Evolutionary conservation across 2,888 invertebrate genomes (phyloP), one percentile per base, ranked within the genome.

Genomic region (Antheraea yamamai): DNA sequence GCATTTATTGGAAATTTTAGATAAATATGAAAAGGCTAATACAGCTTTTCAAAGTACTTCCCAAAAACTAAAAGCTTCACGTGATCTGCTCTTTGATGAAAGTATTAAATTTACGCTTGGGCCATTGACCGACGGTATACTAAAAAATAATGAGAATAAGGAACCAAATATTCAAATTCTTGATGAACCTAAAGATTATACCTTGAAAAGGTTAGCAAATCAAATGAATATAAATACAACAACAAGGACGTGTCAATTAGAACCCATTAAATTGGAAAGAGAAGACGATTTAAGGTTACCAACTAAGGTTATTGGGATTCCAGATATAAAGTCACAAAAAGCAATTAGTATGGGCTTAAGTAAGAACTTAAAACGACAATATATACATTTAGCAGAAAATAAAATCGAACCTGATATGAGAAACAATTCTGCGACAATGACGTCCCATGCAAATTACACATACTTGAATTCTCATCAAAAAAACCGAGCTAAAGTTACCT

Each of bases 11-110:
- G 78, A 79, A 75, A 79, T 90, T 72, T 83, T 92, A 75, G 80
- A 87, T 71, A 84, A 81, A 75, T 91, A 88, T 80, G 88, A 92
- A 82, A 87, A 81, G 76, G 90, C 88, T 23, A 91, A 91, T 77
- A 82, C 77, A 72, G 87, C 89, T 75, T 89, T 89, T 77, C 79
- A 86, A 76, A 88, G 85, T 78, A 77, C 85, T 23, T 82, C 85
- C n/a, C 76, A 85, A 75, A 85, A 81, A 76, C 76, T 87, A 12
- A 84, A 83, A 77, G n/a, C 72, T 4, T 75, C 82, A 12, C 79
- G 82, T 52, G 75, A 76, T 10, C 73, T 75, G 64, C 73, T 82
- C 51, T 39, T 72, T 7, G 72, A 35, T 23, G 18, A 74, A 68
- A 73, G 64, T 35, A 14, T 75, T 71, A 10, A 18, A 73, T 23